Evolutionary conservation across 2,113 vertebrate genomes (phyloP), one percentile per base, ranked within the genome.

Genomic region (Macquaria australasica): DNA sequence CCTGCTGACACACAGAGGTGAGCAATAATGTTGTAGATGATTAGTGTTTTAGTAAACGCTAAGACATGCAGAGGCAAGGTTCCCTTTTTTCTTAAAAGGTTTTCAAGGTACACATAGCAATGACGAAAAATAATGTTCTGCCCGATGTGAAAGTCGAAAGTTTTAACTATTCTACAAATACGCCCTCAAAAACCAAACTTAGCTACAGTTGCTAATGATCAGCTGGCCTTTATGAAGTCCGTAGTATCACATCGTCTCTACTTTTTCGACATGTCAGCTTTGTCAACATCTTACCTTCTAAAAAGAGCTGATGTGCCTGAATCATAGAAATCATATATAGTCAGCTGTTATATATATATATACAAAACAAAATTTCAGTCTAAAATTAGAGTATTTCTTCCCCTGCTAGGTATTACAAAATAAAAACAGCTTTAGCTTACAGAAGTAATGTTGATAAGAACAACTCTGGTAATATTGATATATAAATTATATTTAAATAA

Each of bases 1-100:
- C 77, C 83, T 39, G 60, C 85, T 51, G 77, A 92, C 58, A 41
- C 41, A 39, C 85, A 85, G 31, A 88, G 93, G 95, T 95, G 79
- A 90, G 81, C 37, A 25, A 2, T 21, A 8, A 11, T 39, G 2
- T 43, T 73, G 7, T 11, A 1, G 6, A 63, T 37, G 1, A 41
- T 25, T 9, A 4, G 1, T 15, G 55, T 51, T 53, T 71, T 55
- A 53, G 28, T 53, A 53, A 12, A n/a, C 8, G 7, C 20, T 7
- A 71, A 37, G 34, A 53, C 8, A n/a, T 21, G 6, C 16, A 69
- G 67, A 37, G 16, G 25, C 3, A 16, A 10, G 20, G 12, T 71
- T 55, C 20, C 37, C 2, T 48, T 45, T 50, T 18, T 50, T 50
- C 48, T 51, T 16, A 18, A 51, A 51, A 51, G 11, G 4, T 48